Percentiles rank a stretch among this genome's conserved stretches.
phyloP scores from a whole-genome alignment of 37 sponge, comb jelly and placozoan genomes.

The Diacarnus erythraeanus region DNA sequence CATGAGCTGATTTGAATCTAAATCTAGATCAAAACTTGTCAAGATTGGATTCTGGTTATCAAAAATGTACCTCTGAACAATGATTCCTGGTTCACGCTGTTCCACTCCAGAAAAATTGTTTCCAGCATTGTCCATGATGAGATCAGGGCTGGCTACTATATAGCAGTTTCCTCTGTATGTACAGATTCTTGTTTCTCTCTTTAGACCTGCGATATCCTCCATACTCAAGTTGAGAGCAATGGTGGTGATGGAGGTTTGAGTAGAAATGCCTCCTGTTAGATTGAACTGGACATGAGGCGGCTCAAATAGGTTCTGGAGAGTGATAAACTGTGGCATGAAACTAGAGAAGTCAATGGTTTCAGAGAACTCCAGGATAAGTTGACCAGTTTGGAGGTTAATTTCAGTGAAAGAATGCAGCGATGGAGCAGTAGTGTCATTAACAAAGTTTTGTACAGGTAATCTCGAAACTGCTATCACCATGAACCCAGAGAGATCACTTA shows the following conservation, averaged over 20 bases:
- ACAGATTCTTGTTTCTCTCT: conserved; percentile 61
- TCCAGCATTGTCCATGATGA: conserved; percentile 65
- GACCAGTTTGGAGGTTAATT: conserved; percentile 79
- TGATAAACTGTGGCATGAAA: conserved; percentile 53
- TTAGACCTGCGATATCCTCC: conserved; percentile 68
- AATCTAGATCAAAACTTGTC: conserved; percentile 61
- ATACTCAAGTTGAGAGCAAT: conserved; percentile 50
- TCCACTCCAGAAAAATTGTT: conserved; percentile 61
- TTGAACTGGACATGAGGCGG: conserved; percentile 43
- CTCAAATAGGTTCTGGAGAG: conserved; percentile 80
- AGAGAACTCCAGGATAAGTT: conserved; percentile 64
- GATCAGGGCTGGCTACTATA: conserved; percentile 35
- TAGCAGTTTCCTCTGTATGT: conserved; percentile 86
- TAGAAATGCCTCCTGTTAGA: conserved; percentile 65
- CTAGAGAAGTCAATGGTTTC: conserved; percentile 69
- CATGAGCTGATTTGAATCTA: conserved; percentile 64
- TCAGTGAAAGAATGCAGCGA: conserved; percentile 53
- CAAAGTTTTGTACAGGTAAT: conserved; percentile 27
- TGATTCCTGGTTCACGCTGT: conserved; percentile 45
- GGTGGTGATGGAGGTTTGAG: conserved; percentile 38
- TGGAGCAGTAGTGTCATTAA: conserved; percentile 77
- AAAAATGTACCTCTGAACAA: conserved; percentile 62
- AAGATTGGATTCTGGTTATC: conserved; percentile 63
- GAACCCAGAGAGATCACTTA: conserved; percentile 64
- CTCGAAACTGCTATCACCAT: conserved; percentile 32